Evolutionary conservation across 2,888 invertebrate genomes (phyloP), one percentile per base, ranked within the genome.

Genomic region (Zeuzera pyrina): DNA sequence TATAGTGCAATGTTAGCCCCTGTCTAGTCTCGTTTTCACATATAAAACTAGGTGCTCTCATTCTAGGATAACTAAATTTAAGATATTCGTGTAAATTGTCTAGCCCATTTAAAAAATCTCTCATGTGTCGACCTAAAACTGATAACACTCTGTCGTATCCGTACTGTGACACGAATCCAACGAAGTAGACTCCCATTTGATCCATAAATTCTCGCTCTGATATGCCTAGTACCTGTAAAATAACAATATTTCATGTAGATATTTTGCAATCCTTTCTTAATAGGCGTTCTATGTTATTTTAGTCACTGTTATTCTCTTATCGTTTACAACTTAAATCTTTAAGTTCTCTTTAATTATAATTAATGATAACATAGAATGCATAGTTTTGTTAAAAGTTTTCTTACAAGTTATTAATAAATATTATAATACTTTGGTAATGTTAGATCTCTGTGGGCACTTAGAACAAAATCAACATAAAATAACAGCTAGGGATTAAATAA

Each of bases 81-180:
- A 98, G 85, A 67, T 98, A 98, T 67, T 98, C 98, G 68, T 98
- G 98, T 13, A 98, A 85, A 78, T 98, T 98, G 76, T 98, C 98
- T 48, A 98, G 81, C 0, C 95, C 97, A 61, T 97, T 98, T 2
- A 98, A 87, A 60, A 98, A 98, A 72, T 98, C 97, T 32, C 97
- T 85, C 90, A 98, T 93, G 65, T 97, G 95, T 3, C 97, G 86
- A 1, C 97, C 97, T 11, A 96, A 85, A 0, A 96, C 95, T 1
- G 94, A 93, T 3, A 96, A 72, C 0, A 96, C 94, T 31, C 94
- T 85, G 76, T 97, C 97, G 73, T 98, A 97, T 8, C 97, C 97
- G 59, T 97, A 97, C 52, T 96, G 95, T 13, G 94, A 91, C 5
- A 98, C 94, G 68, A 95, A 97, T 5, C 91, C 89, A 15, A 97